A percentile compares a stretch with the other conserved stretches of the same genome.
Evolutionary conservation across 2,888 invertebrate species (phyloP).

Genomic region (Microctonus hyperodae): DNA sequence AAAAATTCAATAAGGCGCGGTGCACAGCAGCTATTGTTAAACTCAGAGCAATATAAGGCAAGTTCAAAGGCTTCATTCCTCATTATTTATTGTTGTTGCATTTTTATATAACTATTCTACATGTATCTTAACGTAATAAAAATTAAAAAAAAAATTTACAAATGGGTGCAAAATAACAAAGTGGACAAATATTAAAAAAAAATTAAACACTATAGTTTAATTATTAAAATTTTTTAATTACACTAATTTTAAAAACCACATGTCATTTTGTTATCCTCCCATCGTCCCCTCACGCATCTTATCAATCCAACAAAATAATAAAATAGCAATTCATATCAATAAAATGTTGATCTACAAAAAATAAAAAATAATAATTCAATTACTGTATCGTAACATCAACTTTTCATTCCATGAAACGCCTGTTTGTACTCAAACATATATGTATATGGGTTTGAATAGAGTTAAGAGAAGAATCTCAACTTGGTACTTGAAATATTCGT

Average conservation of each 20-base stretch:
- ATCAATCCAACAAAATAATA: too few species aligned
- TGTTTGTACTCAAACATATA: background rate
- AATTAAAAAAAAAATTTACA: background rate
- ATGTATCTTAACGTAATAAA: background rate
- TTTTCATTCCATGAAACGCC: background rate
- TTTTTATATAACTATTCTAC: background rate
- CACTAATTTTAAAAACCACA: too few species aligned
- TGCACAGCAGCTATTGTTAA: constrained; percentile 16
- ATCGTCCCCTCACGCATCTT: too few species aligned
- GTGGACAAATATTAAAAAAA: too few species aligned
- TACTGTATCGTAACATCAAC: background rate
- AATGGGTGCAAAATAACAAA: too few species aligned
- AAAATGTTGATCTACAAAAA: background rate
- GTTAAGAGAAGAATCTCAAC: constrained; percentile 2
- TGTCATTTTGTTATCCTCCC: too few species aligned
- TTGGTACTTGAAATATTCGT: background rate
- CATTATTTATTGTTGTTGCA: background rate
- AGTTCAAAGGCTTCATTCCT: constrained; percentile 6
- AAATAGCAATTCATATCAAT: too few species aligned
- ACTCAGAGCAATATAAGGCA: background rate
- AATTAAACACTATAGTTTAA: too few species aligned
- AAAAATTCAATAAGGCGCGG: constrained; percentile 7
- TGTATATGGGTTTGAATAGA: background rate
- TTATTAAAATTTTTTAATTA: too few species aligned
- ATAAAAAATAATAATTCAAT: background rate